Conservation (phyloP, 2,888 invertebrate species). For the Fissipunctia ypsillon region DNA sequence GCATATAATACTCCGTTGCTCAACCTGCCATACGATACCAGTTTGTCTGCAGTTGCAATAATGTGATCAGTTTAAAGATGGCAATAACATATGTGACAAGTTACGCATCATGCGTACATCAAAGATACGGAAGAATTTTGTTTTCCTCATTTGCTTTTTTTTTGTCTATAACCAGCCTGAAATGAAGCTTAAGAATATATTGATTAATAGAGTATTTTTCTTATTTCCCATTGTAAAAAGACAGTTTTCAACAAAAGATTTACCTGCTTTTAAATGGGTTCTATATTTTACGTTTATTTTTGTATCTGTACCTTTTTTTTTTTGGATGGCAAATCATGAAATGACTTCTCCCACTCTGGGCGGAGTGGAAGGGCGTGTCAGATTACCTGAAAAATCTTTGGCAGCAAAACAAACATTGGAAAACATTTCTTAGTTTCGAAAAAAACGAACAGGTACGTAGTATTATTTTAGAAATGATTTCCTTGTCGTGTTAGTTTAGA, state of each 20-base stretch:
- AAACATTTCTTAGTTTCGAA: background rate
- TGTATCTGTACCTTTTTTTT: no score
- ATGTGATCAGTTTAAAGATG: constrained; percentile 43
- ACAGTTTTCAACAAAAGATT: background rate
- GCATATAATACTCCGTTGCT: constrained; percentile 40
- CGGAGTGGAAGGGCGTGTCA: no score
- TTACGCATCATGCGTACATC: constrained; percentile 9
- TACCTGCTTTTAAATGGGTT: background rate
- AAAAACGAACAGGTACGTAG: background rate
- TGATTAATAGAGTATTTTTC: background rate
- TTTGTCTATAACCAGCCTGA: no score
- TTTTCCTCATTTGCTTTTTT: background rate
- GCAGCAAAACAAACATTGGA: background rate
- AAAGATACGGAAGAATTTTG: background rate
- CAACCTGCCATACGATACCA: constrained; percentile 42
- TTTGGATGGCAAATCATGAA: no score
- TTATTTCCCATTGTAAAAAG: background rate
- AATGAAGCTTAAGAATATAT: background rate
- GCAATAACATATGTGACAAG: constrained; percentile 12
- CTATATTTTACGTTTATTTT: background rate
- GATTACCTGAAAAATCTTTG: no score
- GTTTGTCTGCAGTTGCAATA: constrained; percentile 46
- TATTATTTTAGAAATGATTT: background rate
- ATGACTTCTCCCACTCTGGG: no score
- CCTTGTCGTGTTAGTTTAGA: background rate